Base-by-base conservation (phyloP, 2,113 vertebrate genomes). In the Eupsittula cactorum region DNA sequence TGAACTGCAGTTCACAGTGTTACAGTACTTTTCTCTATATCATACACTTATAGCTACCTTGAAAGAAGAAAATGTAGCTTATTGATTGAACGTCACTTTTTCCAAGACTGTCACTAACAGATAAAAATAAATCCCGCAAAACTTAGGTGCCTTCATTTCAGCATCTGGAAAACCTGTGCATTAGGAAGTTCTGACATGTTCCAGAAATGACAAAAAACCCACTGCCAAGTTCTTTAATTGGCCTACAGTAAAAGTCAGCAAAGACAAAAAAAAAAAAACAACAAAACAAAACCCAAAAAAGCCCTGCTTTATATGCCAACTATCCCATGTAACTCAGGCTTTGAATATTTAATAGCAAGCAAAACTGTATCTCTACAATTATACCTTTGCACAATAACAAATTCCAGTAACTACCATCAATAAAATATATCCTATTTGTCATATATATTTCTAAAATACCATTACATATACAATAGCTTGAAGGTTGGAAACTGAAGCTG, bases 151-250 rank as follows among this genome's bases (percentile, higher is more conserved):
- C 60, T 91, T 90, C 55, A 69, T 90, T 95, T 96, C 50, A 91
- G 82, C 84, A 88, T 94, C 92, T 97, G 95, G 91, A 96, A 95
- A 86, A 86, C 84, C 91, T 57, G 94, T 81, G 89, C 10, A 0
- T 82, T 55, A 64, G 60, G 78, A 90, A 74, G 77, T 85, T 93
- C 53, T 93, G 86, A 85, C 59, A 41, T 68, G 77, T 75, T 91
- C 75, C 95, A 96, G 86, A 95, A 95, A 90, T 0, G 0, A 79
- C 74, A 93, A 85, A 86, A 86, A 94, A 64, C 64, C 33, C 60
- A 68, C 64, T 89, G 89, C 95, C 95, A 94, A 94, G 64, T 78
- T 93, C 60, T 80, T 90, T 78, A 82, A 60, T 44, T 71, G 35
- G 35, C 35, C 35, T 35, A 35, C 35, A 35, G 35, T 35, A 35